Conservation (phyloP, 2,888 invertebrate species). For the Lacanobia oleracea region DNA sequence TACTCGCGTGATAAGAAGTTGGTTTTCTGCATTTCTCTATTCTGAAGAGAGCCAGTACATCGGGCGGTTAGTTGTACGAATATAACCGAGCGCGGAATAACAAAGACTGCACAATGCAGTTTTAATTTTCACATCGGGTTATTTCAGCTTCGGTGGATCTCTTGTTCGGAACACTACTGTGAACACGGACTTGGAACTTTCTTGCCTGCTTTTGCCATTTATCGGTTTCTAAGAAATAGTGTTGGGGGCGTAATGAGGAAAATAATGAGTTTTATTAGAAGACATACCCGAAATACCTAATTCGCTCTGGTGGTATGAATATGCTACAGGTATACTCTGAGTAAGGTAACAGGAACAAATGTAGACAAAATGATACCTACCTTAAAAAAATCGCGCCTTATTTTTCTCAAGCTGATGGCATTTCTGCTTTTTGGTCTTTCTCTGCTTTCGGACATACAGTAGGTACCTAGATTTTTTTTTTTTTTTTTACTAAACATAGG, state of each 20-base stretch:
- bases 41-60: conserved; percentile 19
- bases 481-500: too few relatives aligned
- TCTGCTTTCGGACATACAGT: too few relatives aligned
- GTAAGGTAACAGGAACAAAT: too few relatives aligned
- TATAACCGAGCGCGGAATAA: conserved; percentile 58
- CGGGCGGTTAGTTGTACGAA: conserved; percentile 58
- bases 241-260: background rate
- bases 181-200: conserved; percentile 34
- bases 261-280: background rate
- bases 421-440: too few relatives aligned
- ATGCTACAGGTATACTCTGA: too few relatives aligned
- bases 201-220: background rate
- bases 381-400: too few relatives aligned
- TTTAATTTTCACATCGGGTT: conserved; percentile 72
- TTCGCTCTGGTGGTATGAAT: background rate
- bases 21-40: conserved; percentile 17
- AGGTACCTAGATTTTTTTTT: too few relatives aligned
- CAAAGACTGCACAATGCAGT: conserved; percentile 67
- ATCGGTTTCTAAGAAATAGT: background rate
- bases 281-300: background rate
- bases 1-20: conserved; percentile 2
- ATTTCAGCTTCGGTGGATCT: conserved; percentile 69
- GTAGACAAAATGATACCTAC: too few relatives aligned
- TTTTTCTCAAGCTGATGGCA: too few relatives aligned
- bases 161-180: conserved; percentile 43